Conservation (phyloP, 2,113 vertebrate species). For the Sphaerodactylus townsendi region DNA sequence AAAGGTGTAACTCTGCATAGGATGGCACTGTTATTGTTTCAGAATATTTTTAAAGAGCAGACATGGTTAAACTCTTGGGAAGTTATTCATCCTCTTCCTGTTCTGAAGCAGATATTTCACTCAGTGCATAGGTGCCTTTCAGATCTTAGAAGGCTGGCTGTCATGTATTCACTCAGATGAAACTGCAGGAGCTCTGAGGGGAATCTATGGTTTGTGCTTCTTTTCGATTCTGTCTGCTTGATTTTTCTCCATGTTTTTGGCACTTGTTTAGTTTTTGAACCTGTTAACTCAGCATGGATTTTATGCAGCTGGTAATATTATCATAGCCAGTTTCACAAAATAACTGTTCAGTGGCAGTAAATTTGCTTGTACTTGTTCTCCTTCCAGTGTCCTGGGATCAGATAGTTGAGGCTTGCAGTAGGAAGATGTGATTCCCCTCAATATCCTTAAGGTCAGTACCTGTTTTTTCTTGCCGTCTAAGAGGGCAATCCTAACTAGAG, state of each 20-base stretch:
- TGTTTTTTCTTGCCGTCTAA: too few relatives aligned
- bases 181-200: neutral
- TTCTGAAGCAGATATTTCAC: neutral
- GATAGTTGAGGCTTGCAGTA: neutral
- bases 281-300: neutral
- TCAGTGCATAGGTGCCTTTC: neutral
- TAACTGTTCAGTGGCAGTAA: neutral
- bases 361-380: too few relatives aligned
- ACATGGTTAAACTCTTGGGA: neutral
- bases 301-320: neutral
- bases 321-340: neutral
- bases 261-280: neutral
- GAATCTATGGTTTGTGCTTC: neutral
- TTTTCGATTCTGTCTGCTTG: neutral
- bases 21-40: neutral
- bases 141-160: neutral
- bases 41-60: neutral
- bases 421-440: neutral
- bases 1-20: too few relatives aligned
- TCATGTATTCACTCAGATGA: slow-evolving; percentile 7
- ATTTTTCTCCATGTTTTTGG: neutral
- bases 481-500: too few relatives aligned
- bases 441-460: neutral
- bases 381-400: neutral
- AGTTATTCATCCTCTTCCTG: neutral